Conservation (phyloP, 92 coral and sea anemone genomes). For the Palythoa grandis region DNA sequence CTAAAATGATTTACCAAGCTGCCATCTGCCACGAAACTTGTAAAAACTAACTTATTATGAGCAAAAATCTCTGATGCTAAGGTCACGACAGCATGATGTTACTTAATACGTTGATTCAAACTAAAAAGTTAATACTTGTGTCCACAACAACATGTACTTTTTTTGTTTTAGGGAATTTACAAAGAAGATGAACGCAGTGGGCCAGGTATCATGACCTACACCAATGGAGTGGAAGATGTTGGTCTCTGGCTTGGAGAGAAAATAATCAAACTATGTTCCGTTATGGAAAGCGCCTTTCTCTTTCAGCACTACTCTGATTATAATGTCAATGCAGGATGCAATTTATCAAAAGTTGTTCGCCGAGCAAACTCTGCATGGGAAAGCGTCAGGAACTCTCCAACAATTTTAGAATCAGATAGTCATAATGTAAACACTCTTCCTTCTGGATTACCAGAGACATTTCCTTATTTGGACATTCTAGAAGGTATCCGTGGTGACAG, state of each 20-base stretch:
- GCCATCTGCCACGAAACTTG: too few relatives aligned
- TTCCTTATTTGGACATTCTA: constrained; percentile 87
- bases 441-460: constrained; percentile 72
- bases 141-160: background rate
- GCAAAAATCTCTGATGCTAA: too few relatives aligned
- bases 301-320: constrained; percentile 95
- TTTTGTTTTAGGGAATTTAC: constrained; percentile 77
- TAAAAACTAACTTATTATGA: too few relatives aligned
- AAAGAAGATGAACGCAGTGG: constrained; percentile 82
- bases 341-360: constrained; percentile 83
- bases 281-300: constrained; percentile 97
- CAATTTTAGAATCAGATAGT: constrained; percentile 48
- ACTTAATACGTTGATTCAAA: too few relatives aligned
- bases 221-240: constrained; percentile 82
- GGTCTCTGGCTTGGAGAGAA: constrained; percentile 92
- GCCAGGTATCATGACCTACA: constrained; percentile 87
- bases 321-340: constrained; percentile 94
- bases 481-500: constrained; percentile 83
- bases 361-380: constrained; percentile 93
- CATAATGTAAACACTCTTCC: constrained; percentile 32
- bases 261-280: constrained; percentile 94
- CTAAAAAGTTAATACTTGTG: too few relatives aligned
- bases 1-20: too few relatives aligned
- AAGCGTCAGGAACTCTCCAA: constrained; percentile 62
- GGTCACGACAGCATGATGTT: too few relatives aligned